Evolutionary conservation across 2,888 invertebrate species (phyloP).

Genomic region (Sphaerophoria taeniata): DNA sequence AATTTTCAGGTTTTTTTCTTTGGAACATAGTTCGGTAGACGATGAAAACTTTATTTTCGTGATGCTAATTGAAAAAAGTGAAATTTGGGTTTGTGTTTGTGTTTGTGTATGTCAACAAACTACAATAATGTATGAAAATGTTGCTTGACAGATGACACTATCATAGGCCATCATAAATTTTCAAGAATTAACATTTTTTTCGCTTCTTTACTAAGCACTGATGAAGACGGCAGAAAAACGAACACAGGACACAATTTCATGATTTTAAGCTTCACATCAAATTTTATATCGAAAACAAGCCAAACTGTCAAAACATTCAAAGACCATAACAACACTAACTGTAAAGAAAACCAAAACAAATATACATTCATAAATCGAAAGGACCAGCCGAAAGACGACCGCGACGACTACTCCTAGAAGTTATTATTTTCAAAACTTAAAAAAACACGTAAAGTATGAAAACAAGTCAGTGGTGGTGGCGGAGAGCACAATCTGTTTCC

Average conservation of each 20-base stretch:
- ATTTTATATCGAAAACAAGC: conserved; percentile 41
- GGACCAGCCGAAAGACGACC: conserved; percentile 24
- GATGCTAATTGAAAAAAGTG: conserved; percentile 53
- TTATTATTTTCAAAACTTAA: conserved; percentile 57
- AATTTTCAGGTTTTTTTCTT: conserved; percentile 23
- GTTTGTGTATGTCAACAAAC: too few relatives aligned
- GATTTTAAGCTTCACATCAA: conserved; percentile 45
- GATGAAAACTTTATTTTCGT: conserved; percentile 42
- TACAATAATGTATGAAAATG: conserved; percentile 24
- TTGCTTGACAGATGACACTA: conserved; percentile 17
- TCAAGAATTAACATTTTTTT: conserved; percentile 36
- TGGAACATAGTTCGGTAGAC: conserved; percentile 25
- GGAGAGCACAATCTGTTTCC: conserved; percentile 67
- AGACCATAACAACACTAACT: neutral
- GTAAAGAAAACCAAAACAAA: conserved; percentile 24
- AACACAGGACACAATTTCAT: conserved; percentile 14
- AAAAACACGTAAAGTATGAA: conserved; percentile 70
- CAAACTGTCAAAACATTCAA: conserved; percentile 32
- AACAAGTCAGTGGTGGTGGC: conserved; percentile 56
- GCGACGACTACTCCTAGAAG: conserved; percentile 5
- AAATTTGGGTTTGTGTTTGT: neutral
- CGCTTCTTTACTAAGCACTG: conserved; percentile 7
- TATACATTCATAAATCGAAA: conserved; percentile 34
- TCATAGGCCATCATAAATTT: conserved; percentile 60
- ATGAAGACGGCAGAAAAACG: neutral